Percentiles rank a stretch among this genome's conserved stretches.
Conservation (phyloP, 2,888 invertebrate genomes). For the Meliscaeva auricollis region DNA sequence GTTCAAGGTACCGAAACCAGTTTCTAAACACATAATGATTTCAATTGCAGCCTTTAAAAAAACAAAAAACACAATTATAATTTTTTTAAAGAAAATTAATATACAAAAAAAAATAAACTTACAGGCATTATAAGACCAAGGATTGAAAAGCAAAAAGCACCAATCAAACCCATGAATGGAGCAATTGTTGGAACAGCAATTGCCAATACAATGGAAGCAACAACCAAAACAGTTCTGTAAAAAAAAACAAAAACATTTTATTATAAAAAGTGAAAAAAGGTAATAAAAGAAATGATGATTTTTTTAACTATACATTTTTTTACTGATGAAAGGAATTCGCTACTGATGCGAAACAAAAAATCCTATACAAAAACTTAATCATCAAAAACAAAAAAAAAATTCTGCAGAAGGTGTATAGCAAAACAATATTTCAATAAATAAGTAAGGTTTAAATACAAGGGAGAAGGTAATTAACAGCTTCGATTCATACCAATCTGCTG, state of each 20-base stretch:
- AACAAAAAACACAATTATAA: background rate
- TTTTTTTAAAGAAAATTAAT: background rate
- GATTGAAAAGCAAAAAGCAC: slow-evolving; percentile 96
- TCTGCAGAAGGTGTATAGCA: too few relatives aligned
- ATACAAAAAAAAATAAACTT: slow-evolving; percentile 72
- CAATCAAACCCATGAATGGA: slow-evolving; percentile 96
- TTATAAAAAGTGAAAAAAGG: too few relatives aligned
- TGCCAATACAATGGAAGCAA: slow-evolving; percentile 90
- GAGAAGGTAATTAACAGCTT: too few relatives aligned
- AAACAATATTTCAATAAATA: too few relatives aligned
- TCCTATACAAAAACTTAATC: too few relatives aligned
- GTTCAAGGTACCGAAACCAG: slow-evolving; percentile 89
- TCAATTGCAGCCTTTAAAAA: slow-evolving; percentile 88
- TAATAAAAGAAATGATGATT: too few relatives aligned
- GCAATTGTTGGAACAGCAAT: slow-evolving; percentile 94
- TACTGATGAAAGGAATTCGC: too few relatives aligned
- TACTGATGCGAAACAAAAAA: too few relatives aligned
- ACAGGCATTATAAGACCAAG: slow-evolving; percentile 95
- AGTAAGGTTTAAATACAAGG: too few relatives aligned
- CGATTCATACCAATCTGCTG: too few relatives aligned
- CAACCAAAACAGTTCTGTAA: slow-evolving; percentile 87
- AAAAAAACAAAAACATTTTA: background rate
- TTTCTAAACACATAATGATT: slow-evolving; percentile 93
- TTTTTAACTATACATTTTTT: too few relatives aligned
- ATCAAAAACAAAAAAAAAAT: too few relatives aligned